Percentiles rank a stretch among this genome's conserved stretches.
Evolutionary conservation across 2,113 vertebrate genomes (phyloP).

Genomic region (Macrotus californicus): DNA sequence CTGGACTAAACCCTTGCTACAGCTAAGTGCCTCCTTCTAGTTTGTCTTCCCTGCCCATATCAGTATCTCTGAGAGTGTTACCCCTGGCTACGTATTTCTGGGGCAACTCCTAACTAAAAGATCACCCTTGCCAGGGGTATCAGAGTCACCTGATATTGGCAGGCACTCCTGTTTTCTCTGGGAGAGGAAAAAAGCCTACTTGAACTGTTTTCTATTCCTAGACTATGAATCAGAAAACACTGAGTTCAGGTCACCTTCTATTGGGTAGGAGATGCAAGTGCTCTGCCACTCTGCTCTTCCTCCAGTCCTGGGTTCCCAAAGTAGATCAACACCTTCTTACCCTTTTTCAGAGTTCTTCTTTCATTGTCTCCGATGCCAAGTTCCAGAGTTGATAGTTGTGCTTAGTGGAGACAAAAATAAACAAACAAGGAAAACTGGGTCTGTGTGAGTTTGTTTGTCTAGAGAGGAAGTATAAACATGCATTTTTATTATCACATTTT

Average conservation of each 20-base stretch:
- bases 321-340: not conserved
- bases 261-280: too few relatives aligned
- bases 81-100: not conserved
- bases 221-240: not conserved
- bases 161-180: not conserved
- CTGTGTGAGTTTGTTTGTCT: not conserved
- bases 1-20: not conserved
- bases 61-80: not conserved
- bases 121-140: not conserved
- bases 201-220: not conserved
- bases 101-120: not conserved
- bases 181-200: not conserved
- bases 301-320: not conserved
- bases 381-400: not conserved
- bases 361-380: not conserved
- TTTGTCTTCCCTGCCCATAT: not conserved
- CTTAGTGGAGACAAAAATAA: not conserved
- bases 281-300: not conserved
- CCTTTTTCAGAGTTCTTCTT: not conserved
- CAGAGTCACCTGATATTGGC: not conserved
- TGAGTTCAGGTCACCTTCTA: not conserved
- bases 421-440: not conserved
- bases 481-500: not conserved
- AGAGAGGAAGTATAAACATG: not conserved
- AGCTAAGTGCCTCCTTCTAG: not conserved